Evolutionary conservation across 2,113 vertebrate species (phyloP), one percentile per base, ranked within the genome.

Genomic region (Microcebus murinus): DNA sequence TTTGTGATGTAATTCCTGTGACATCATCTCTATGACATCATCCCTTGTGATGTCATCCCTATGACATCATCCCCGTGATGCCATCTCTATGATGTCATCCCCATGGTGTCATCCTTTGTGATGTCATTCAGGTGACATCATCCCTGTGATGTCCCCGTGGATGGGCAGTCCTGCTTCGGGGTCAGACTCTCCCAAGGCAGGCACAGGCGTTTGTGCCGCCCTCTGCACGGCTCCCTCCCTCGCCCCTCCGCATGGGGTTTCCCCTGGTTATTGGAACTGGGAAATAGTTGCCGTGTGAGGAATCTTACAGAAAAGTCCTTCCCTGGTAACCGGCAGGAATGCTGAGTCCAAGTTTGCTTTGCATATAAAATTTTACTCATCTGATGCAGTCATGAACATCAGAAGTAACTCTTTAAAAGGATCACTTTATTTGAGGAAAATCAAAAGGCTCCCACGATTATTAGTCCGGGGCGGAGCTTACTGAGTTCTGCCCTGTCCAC

Each of bases 191-290:
- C 82, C 65, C 52, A 0, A 0, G 25, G 45, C 17, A 10, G 10
- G 48, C 48, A 48, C 10, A 48, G 48, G 48, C 48, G 1, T 48
- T 48, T 48, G 48, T 10, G 9, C 10, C 15, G 34, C 21, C 15
- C 20, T 34, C 29, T 1, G 8, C 12, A 3, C 31, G 63, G 70
- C 20, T 31, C 39, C 34, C 42, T 42, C 20, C 12, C 17, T 23
- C 3, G 1, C 29, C 3, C 20, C 17, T 29, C 20, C 1, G 6
- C 13, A 1, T 4, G 1, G 73, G 21, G 2, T 21, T 59, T 17
- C 55, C 17, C 36, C 42, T 45, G 45, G 4, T 15, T 29, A 3
- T 57, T 5, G 12, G 59, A 68, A 45, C 57, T 59, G 65, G n/a
- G 55, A 42, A 29, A 79, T 25, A 25, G 52, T 39, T 42, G 34